Evolutionary conservation across 1,140 invertebrate genomes (phyloP).

Genomic region (Orussus abietinus): DNA sequence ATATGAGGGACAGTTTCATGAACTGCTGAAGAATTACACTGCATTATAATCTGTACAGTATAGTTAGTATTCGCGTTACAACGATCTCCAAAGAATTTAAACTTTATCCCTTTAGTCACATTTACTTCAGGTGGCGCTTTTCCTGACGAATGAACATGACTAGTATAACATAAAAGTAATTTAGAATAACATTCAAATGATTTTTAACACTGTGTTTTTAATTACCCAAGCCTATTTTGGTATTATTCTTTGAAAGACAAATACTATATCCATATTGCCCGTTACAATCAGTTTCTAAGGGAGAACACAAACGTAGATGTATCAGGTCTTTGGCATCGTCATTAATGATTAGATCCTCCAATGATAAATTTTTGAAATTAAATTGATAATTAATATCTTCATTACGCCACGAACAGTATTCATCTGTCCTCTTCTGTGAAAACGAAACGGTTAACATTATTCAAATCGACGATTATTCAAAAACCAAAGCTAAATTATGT

Average conservation of each 20-base stretch:
- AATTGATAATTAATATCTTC: too few species aligned
- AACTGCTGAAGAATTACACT: slow-evolving; percentile 32
- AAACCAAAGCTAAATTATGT: too few species aligned
- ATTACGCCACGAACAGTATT: too few species aligned
- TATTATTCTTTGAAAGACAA: slow-evolving; percentile 28
- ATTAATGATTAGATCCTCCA: not conserved
- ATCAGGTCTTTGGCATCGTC: not conserved
- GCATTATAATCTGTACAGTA: slow-evolving; percentile 32
- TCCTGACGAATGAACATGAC: slow-evolving; percentile 22
- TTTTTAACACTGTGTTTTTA: slow-evolving; percentile 2
- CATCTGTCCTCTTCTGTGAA: too few species aligned
- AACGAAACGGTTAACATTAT: too few species aligned
- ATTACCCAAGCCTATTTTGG: slow-evolving; percentile 39
- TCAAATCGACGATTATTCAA: too few species aligned
- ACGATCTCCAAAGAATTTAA: slow-evolving; percentile 33
- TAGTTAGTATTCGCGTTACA: slow-evolving; percentile 28
- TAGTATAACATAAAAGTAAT: not conserved
- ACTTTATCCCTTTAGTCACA: slow-evolving; percentile 25
- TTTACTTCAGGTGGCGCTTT: slow-evolving; percentile 27
- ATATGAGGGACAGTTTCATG: slow-evolving; percentile 24
- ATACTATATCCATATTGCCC: slow-evolving; percentile 25
- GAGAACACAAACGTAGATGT: slow-evolving; percentile 23
- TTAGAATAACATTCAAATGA: slow-evolving; percentile 10
- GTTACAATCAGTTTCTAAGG: slow-evolving; percentile 34
- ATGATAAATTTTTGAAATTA: too few species aligned